Evolutionary conservation across 2,113 vertebrate species (phyloP).

Genomic region (Siphamia tubifer): DNA sequence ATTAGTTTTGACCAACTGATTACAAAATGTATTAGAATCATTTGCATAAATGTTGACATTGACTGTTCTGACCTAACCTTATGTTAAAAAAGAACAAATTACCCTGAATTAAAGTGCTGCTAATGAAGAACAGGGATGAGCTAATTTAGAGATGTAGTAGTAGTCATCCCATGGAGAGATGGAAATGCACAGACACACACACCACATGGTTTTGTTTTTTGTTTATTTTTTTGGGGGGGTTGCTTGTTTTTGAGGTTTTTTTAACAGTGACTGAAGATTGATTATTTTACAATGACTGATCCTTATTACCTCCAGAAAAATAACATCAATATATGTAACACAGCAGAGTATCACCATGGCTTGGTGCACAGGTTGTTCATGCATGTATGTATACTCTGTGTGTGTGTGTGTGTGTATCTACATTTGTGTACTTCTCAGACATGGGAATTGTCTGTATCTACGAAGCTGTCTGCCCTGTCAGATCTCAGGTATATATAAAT

Average conservation of each 20-base stretch:
- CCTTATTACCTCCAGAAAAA: constrained; percentile 41
- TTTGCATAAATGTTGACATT: constrained; percentile 29
- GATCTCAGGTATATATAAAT: constrained; percentile 61
- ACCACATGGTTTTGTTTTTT: no score
- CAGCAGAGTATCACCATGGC: background rate
- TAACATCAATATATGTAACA: constrained; percentile 50
- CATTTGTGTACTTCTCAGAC: background rate
- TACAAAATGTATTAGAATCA: background rate
- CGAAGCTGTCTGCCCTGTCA: constrained; percentile 45
- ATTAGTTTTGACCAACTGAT: constrained; percentile 46
- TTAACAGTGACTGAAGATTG: no score
- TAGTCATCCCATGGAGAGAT: constrained; percentile 6
- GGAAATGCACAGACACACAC: no score
- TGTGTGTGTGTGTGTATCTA: background rate
- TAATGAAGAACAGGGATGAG: constrained; percentile 20
- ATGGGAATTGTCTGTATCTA: constrained; percentile 13
- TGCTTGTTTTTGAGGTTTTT: no score
- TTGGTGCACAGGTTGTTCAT: constrained; percentile 34
- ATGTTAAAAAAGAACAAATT: constrained; percentile 9
- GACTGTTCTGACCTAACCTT: constrained; percentile 27
- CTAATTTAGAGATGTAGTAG: constrained; percentile 27
- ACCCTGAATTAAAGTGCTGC: background rate
- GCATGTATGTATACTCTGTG: background rate
- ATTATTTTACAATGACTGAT: constrained; percentile 68
- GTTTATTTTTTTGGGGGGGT: constrained; percentile 42